These are phyloP conservation scores for Spea hammondii DNA, from an alignment of 2,797 vertebrate species.

Conservation along the genomic window DNA sequence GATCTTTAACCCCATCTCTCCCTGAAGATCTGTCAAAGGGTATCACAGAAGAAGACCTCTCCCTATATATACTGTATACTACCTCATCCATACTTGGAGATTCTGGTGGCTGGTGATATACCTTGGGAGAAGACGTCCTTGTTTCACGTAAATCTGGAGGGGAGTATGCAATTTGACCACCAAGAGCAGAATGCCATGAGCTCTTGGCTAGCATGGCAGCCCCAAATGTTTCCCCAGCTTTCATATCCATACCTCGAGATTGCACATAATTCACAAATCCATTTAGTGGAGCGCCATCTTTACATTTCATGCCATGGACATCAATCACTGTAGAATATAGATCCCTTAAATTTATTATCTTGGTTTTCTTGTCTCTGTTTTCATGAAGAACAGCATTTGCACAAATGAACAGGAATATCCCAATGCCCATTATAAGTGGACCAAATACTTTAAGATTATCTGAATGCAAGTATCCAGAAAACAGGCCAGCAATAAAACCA, in stretches of 20 bases:
- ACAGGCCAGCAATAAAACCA: conserved; percentile 80
- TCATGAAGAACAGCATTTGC: conserved; percentile 96
- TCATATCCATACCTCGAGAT: conserved; percentile 74
- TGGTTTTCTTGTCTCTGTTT: conserved; percentile 96
- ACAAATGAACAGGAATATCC: conserved; percentile 98
- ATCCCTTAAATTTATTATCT: conserved; percentile 94
- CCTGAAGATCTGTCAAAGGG: conserved; percentile 32
- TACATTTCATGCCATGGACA: conserved; percentile 85
- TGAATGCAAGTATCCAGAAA: conserved; percentile 88
- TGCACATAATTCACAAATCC: conserved; percentile 87
- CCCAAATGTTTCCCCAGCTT: conserved; percentile 62
- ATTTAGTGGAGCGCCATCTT: conserved; percentile 74
- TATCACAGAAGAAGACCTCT: conserved; percentile 63
- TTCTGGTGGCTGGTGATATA: conserved; percentile 68
- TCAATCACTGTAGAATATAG: conserved; percentile 98
- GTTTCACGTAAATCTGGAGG: conserved; percentile 60
- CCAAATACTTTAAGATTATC: conserved; percentile 97
- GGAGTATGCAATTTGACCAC: conserved; percentile 57
- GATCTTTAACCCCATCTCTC: conserved; percentile 50
- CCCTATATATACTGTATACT: conserved; percentile 88
- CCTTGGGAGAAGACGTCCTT: conserved; percentile 63
- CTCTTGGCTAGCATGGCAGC: conserved; percentile 73
- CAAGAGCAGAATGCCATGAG: conserved; percentile 79
- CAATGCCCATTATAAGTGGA: conserved; percentile 95
- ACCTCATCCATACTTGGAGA: conserved; percentile 81